Base-by-base conservation (phyloP, 2,888 invertebrate genomes). In the Heliconius charithonia region DNA sequence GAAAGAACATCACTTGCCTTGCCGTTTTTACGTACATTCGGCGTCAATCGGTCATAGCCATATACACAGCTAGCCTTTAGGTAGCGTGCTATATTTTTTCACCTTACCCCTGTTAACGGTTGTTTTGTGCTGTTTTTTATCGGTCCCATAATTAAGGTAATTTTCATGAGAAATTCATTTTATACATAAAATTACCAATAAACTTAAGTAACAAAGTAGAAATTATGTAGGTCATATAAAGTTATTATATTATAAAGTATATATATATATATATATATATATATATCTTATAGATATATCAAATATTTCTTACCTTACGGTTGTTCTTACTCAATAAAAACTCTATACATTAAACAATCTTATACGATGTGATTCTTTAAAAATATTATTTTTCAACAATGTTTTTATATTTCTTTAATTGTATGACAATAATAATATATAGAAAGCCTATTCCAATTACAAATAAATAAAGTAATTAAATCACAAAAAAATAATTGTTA, bases 11-110 rank as follows among this genome's bases (percentile, higher is more conserved):
- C 45, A 25, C 59, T 77, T 72, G 84, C 81, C 56, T 65, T 75
- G 83, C 88, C 78, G 80, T 16, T 29, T 19, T 78, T 32, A 82
- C 84, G 82, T 77, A 83, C 88, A 85, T 84, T 76, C 72, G 82
- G 84, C 83, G 84, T 83, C 85, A 86, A 83, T 86, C 87, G 91
- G 90, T 90, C 90, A 89, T 86, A 85, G 81, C 86, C 83, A 81
- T 87, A 84, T 81, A 77, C 70, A 84, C 84, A 82, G 81, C 83
- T 81, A 81, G 82, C 85, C 86, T 86, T 87, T 89, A 90, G 89
- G 89, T 90, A 87, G 90, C 90, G 89, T 91, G 90, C 85, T 87
- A 67, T 88, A 87, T 89, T 87, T 85, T 78, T 81, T 79, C 75
- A 75, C 85, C 89, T 91, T 90, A 89, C 86, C 85, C 87, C 84